phyloP scores from a whole-genome alignment of 2,888 invertebrate genomes.

The Drosophila atroscutellata region DNA sequence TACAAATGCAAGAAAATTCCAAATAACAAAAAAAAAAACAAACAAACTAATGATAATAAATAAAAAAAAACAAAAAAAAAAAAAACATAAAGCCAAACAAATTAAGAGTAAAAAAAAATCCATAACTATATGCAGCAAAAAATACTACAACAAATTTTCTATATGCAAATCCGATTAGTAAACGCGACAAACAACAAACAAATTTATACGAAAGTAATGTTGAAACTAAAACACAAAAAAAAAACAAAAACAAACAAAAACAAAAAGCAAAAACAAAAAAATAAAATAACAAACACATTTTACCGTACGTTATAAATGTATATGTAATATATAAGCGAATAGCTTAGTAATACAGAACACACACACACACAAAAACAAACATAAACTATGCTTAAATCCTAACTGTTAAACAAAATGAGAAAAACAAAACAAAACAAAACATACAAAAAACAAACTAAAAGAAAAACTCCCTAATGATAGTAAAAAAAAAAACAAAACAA shows the following conservation, averaged over 20 bases:
- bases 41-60: constrained; percentile 10
- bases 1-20: constrained; percentile 49
- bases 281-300: constrained; percentile 43
- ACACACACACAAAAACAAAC: constrained; percentile 35
- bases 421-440: constrained; percentile 29
- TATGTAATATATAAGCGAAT: constrained; percentile 71
- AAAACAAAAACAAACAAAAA: constrained; percentile 1
- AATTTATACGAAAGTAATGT: constrained; percentile 43
- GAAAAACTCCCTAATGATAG: constrained; percentile 56
- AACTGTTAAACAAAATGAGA: constrained; percentile 61
- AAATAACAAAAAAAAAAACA: constrained; percentile 35
- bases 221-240: constrained; percentile 39
- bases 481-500: constrained; percentile 23
- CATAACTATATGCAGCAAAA: constrained; percentile 41
- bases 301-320: constrained; percentile 66
- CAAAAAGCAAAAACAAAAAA: constrained; percentile 11
- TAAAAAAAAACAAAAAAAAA: constrained; percentile 15
- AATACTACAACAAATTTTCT: constrained; percentile 41
- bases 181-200: constrained; percentile 28
- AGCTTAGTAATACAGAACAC: constrained; percentile 62
- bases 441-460: constrained; percentile 60
- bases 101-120: constrained; percentile 29
- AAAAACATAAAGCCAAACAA: constrained; percentile 48
- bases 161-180: constrained; percentile 50
- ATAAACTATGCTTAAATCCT: constrained; percentile 75